Evolutionary conservation across 2,797 vertebrate species (phyloP), one percentile per base, ranked within the genome.

Genomic region (Schizopygopsis malacanthus): DNA sequence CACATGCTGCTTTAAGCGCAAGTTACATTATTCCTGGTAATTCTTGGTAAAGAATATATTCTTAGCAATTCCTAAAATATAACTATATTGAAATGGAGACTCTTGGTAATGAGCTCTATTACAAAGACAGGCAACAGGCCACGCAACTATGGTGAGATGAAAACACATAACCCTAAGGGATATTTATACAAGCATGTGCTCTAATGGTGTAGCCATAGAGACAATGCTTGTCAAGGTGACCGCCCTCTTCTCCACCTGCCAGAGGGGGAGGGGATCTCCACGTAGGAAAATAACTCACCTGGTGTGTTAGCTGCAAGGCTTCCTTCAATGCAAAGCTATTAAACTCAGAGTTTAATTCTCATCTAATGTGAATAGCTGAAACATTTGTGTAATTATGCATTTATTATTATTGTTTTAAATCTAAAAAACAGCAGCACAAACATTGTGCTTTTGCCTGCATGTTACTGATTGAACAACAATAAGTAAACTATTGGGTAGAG

Each of bases 141-240:
- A 79, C 33, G 63, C 61, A 85, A 79, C 63, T 37, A 81, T 85
- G 56, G 84, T 22, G 33, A 73, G 56, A 20, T 71, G 77, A 15
- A 85, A 85, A 81, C 67, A 81, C 54, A 85, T 65, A 81, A 63
- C 78, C 78, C 45, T 81, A 75, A 85, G 78, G 54, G 22, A 73
- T 73, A 63, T 75, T 69, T 45, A 50, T 11, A 18, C 41, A 47
- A 54, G 73, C 54, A 45, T 83, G 59, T 41, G 63, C 59, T 70
- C 79, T 73, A 87, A 75, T 50, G 47, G 33, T 75, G 88, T 89
- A 81, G 45, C 88, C 73, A 89, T 79, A 77, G 90, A 80, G 65
- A 85, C 88, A 79, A 72, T 70, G 28, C 83, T 80, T 78, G 41
- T 39, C 73, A 52, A 85, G 79, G 61, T 65, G 76, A 87, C 33